Conservation (phyloP, 2,797 vertebrate species). For the Holocentrus rufus region DNA sequence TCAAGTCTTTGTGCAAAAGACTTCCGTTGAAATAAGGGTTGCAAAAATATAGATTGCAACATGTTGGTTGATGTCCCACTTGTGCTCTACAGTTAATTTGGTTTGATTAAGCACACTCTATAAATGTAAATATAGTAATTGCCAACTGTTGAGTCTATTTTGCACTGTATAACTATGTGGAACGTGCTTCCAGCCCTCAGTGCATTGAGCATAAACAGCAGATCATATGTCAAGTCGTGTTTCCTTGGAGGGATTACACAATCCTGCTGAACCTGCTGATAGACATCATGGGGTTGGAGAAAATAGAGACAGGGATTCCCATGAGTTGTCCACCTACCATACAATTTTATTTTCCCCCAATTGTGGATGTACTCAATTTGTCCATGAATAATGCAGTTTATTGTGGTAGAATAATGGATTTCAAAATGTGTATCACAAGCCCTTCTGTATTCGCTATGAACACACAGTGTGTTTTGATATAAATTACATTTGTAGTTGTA, state of each 20-base stretch:
- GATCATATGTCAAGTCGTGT: conserved; percentile 50
- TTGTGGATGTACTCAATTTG: not conserved
- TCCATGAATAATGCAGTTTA: not conserved
- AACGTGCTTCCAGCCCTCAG: conserved; percentile 2
- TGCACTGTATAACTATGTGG: not conserved
- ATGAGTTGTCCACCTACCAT: not conserved
- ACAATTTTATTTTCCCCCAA: conserved; percentile 3
- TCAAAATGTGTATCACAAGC: not conserved
- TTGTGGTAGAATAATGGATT: conserved; percentile 6
- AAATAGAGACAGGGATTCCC: conserved; percentile 13
- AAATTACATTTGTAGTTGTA: not conserved
- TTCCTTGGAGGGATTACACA: conserved; percentile 53
- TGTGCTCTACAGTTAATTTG: not conserved
- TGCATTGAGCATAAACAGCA: conserved; percentile 31
- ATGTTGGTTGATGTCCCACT: not conserved
- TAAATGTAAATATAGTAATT: not conserved
- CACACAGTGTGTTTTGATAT: conserved; percentile 2
- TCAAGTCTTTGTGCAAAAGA: not conserved
- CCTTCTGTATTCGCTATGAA: not conserved
- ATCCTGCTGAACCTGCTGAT: conserved; percentile 27
- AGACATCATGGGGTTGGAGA: not conserved
- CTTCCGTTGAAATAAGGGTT: not conserved
- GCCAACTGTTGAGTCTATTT: not conserved
- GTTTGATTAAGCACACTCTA: not conserved
- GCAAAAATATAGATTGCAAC: not conserved